Percentiles rank a stretch among this genome's conserved stretches.
These are phyloP conservation scores for Lagenorhynchus albirostris DNA, from an alignment of 2,113 vertebrate species.

Conservation along the genomic window DNA sequence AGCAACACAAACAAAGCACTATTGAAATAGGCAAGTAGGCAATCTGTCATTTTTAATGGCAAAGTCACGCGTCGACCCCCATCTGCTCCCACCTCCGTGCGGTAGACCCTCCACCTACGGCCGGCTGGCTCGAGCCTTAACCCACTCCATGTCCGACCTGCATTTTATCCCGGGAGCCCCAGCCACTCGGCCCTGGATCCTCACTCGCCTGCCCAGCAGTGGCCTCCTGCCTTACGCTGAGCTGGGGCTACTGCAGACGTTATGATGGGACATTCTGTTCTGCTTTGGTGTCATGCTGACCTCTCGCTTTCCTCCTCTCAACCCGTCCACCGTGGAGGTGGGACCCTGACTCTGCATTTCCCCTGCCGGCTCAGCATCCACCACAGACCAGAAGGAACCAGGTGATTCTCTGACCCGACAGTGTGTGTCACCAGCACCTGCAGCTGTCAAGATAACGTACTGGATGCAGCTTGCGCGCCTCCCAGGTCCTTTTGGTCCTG, in stretches of 20 bases:
- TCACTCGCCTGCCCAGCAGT: not conserved
- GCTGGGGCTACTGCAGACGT: not conserved
- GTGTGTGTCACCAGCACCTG: rapidly evolving
- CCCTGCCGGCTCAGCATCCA: not conserved
- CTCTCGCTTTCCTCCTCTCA: not conserved
- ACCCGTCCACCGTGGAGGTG: not conserved
- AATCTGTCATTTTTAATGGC: not conserved
- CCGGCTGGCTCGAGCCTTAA: not conserved
- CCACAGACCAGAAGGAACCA: not conserved
- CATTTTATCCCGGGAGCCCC: not conserved
- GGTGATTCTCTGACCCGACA: not conserved
- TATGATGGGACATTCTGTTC: not conserved
- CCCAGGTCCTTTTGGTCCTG: not conserved
- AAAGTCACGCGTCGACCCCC: not conserved
- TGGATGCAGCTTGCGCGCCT: not conserved
- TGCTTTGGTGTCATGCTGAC: not conserved
- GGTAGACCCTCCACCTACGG: rapidly evolving
- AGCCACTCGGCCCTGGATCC: not conserved
- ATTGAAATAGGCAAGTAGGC: not conserved
- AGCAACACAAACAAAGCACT: not conserved
- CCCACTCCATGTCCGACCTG: not conserved
- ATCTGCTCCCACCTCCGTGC: rapidly evolving
- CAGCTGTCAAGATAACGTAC: not conserved
- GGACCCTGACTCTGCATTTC: too few relatives aligned
- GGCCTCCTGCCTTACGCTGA: not conserved